These are phyloP conservation scores for Promerops cafer DNA, from an alignment of 2,113 vertebrate species.

Conservation along the genomic window DNA sequence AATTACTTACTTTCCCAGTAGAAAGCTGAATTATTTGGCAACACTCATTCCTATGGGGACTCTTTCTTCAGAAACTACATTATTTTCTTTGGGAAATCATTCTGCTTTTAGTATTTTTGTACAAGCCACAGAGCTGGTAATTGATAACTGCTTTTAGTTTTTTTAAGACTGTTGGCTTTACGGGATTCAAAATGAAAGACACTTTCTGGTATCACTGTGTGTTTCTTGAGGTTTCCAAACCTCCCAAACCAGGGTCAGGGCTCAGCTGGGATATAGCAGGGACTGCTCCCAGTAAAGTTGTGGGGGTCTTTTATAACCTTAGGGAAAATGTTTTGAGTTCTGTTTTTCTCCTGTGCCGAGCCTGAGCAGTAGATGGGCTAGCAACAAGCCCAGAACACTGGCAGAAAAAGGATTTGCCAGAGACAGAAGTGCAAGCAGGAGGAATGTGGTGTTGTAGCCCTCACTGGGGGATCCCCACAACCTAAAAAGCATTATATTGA, in stretches of 20 bases:
- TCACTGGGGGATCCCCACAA: background rate
- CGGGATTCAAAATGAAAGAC: background rate
- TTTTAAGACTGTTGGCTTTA: background rate
- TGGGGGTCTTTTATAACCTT: background rate
- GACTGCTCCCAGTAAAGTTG: background rate
- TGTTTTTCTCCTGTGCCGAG: background rate
- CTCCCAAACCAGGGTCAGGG: background rate
- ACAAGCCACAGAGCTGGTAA: background rate
- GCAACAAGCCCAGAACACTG: background rate
- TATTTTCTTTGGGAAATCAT: conserved; percentile 11
- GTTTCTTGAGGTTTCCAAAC: background rate
- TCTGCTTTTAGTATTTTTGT: background rate
- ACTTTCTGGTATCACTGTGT: background rate
- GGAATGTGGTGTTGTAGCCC: background rate
- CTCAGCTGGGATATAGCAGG: background rate
- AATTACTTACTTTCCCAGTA: conserved; percentile 13
- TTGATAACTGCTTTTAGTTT: background rate
- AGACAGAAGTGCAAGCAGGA: background rate
- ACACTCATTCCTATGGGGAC: background rate
- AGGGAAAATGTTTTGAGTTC: background rate
- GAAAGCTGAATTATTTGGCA: conserved; percentile 17
- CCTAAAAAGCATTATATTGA: background rate
- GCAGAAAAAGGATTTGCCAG: background rate
- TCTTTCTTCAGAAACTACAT: background rate
- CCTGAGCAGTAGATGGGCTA: background rate